Evolutionary conservation across 2,797 vertebrate species (phyloP).

Genomic region (Sebastes ruberrimus): DNA sequence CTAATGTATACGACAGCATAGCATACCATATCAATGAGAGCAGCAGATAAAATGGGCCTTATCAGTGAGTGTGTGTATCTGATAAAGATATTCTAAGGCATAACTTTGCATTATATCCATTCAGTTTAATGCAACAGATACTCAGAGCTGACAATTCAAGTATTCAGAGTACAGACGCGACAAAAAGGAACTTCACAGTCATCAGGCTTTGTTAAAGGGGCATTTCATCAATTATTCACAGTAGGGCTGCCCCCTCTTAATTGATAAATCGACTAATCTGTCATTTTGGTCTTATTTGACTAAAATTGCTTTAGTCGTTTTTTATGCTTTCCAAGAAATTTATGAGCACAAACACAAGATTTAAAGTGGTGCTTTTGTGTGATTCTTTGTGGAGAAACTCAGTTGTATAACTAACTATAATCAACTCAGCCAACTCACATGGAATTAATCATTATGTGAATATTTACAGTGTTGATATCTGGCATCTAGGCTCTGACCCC

Average conservation of each 20-base stretch:
- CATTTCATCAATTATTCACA: not conserved
- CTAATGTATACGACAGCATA: not conserved
- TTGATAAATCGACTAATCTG: too few species aligned
- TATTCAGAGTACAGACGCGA: not conserved
- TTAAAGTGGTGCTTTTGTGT: too few species aligned
- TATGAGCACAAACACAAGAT: too few species aligned
- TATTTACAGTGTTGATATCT: not conserved
- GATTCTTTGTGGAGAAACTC: too few species aligned
- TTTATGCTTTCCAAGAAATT: too few species aligned
- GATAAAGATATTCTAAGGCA: not conserved
- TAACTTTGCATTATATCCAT: not conserved
- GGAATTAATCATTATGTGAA: not conserved
- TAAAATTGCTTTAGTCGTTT: too few species aligned
- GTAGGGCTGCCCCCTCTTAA: too few species aligned
- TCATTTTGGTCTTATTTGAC: too few species aligned
- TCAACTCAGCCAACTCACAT: not conserved
- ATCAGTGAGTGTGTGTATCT: not conserved
- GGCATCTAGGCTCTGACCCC: not conserved
- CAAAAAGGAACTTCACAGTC: conserved; percentile 2
- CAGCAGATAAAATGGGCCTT: not conserved
- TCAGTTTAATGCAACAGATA: conserved; percentile 1
- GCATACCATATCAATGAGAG: not conserved
- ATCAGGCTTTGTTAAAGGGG: not conserved
- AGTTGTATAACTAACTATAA: too few species aligned
- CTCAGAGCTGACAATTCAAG: not conserved